Percentiles rank a stretch among this genome's conserved stretches.
Conservation (phyloP, 2,797 vertebrate species). For the Harpagifer antarcticus region DNA sequence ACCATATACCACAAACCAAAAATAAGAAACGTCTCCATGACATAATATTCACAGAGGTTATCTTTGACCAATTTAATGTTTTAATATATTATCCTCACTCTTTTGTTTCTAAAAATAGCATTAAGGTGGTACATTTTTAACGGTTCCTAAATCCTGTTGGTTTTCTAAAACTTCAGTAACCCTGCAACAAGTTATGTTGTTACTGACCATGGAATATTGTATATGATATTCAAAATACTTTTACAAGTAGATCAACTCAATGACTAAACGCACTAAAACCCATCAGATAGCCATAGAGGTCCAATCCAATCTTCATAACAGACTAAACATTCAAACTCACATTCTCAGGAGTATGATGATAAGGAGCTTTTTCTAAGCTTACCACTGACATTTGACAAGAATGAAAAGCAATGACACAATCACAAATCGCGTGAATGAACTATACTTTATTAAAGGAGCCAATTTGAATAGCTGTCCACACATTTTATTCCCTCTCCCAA, state of each 20-base stretch:
- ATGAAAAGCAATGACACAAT: conserved; percentile 16
- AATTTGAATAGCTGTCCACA: conserved; percentile 15
- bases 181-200: conserved; percentile 19
- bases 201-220: not conserved
- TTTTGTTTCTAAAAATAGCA: not conserved
- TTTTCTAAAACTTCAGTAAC: conserved; percentile 6
- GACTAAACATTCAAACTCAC: conserved; percentile 31
- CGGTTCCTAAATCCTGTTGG: not conserved
- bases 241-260: conserved; percentile 19
- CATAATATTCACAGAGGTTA: not conserved
- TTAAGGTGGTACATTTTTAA: not conserved
- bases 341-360: not conserved
- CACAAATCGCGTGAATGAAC: conserved; percentile 4
- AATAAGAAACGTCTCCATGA: not conserved
- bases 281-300: conserved; percentile 33
- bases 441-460: conserved; percentile 53
- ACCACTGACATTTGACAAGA: not conserved
- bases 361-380: not conserved
- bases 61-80: not conserved
- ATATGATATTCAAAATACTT: conserved; percentile 31
- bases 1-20: not conserved
- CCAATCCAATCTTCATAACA: conserved; percentile 35
- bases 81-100: not conserved
- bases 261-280: conserved; percentile 39
- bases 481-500: conserved; percentile 11